These are phyloP conservation scores for Rhinophrynus dorsalis DNA, from an alignment of 2,797 vertebrate genomes.

Conservation along the genomic window DNA sequence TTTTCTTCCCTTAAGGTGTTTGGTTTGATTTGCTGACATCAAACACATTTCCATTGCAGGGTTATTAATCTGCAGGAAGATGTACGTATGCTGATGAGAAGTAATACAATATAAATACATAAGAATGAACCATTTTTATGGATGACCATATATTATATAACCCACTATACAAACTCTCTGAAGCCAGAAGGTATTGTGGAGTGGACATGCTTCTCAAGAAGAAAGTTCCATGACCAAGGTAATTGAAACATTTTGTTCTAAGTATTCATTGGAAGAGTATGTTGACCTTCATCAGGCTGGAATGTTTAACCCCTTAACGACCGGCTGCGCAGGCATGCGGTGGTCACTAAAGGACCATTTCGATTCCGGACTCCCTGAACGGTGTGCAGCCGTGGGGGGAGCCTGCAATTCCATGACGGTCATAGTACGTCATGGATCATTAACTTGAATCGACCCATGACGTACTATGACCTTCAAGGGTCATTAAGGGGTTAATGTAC, in stretches of 20 bases:
- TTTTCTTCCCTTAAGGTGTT: not conserved
- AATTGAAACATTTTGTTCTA: not conserved
- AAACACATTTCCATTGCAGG: conserved; percentile 1
- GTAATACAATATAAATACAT: not conserved
- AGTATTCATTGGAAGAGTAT: too few relatives aligned
- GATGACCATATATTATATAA: not conserved
- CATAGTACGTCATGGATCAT: too few relatives aligned
- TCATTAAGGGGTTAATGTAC: too few relatives aligned
- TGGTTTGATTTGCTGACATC: not conserved
- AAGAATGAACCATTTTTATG: not conserved
- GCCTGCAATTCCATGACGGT: too few relatives aligned
- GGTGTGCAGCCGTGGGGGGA: too few relatives aligned
- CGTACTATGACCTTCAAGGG: too few relatives aligned
- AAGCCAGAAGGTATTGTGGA: not conserved
- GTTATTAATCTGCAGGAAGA: not conserved
- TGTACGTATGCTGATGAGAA: not conserved
- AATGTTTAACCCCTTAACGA: too few relatives aligned
- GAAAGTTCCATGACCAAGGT: conserved; percentile 12
- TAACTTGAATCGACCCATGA: too few relatives aligned
- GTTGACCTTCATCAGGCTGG: too few relatives aligned
- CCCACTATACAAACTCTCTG: not conserved
- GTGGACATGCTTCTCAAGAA: not conserved
- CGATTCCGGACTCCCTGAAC: too few relatives aligned
- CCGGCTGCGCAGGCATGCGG: too few relatives aligned
- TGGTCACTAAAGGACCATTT: too few relatives aligned